Base-by-base conservation (phyloP, 2,113 vertebrate species). In the Actenoides lindsayi region DNA sequence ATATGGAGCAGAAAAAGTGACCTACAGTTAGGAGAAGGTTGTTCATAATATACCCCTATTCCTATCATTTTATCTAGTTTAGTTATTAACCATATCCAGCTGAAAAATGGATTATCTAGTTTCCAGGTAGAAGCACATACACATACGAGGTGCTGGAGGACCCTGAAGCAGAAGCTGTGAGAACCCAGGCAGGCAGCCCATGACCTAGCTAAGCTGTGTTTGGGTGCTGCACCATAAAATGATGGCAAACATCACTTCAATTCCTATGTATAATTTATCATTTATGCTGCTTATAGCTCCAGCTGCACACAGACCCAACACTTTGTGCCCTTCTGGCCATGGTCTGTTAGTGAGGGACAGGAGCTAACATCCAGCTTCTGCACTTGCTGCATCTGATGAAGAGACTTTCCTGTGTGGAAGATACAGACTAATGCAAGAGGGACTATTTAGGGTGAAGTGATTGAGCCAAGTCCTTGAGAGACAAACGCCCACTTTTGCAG, bases 201-300 rank as follows among this genome's bases (percentile, higher is more conserved):
- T 2, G 4, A 60, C 19, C 17, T 50, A 30, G 15, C 31, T 64
- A 37, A 57, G 8, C 16, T 28, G 13, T 60, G 7, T 65, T 50
- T 78, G 64, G 53, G 21, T 1, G 1, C 25, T n/a, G 17, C 6
- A 13, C 30, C 5, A 0, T 41, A 44, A 62, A 8, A 21, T 37
- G 6, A 64, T 6, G 37, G 35, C n/a, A 85, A 82, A 42, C 11
- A 50, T 54, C 19, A 15, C n/a, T 84, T 78, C 37, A 68, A 60
- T 75, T 51, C 39, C 3, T 50, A 27, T 42, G 5, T 35, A 51
- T 33, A 4, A 23, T 7, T 59, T 76, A 31, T 6, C 4, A 13
- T 70, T 80, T 56, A 37, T 50, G 9, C 11, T 83, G 19, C 23
- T 64, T 71, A 9, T 51, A 35, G 16, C 20, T 87, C 59, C 30